Evolutionary conservation across 1,140 invertebrate species (phyloP), one percentile per base, ranked within the genome.

Genomic region (Habropoda laboriosa): DNA sequence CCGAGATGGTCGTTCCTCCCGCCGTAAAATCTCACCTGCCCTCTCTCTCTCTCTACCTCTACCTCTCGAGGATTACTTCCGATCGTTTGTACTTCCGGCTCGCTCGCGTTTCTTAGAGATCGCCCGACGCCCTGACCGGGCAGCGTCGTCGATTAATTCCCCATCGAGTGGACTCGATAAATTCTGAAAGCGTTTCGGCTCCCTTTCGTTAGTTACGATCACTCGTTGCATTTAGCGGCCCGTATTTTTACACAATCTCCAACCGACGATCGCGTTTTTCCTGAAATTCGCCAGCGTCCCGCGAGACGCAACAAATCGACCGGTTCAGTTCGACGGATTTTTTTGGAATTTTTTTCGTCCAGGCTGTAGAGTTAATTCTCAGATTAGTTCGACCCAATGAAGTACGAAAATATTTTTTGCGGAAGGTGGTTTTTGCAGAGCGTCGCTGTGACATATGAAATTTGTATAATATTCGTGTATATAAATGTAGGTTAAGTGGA

Each of bases 61-160:
- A n/a, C 4, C 30, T 2, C 6, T 24, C 49, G 60, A 30, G 70
- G 63, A 85, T 84, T 84, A 85, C 68, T 76, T 61, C 51, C 71
- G 71, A 84, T 80, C 70, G 82, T 63, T 77, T 73, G 66, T 84
- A 55, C 61, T 72, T 55, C 42, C 24, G 27, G n/a, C 24, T 80
- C 40, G n/a, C 38, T 47, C 55, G 55, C 38, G 61, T 83, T 67
- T 63, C 49, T 58, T 72, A 27, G 40, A 70, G 51, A 71, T 60
- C 57, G 45, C 21, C n/a, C n/a, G 16, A 40, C 35, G 18, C 57
- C 38, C 66, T n/a, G 42, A 68, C 3, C 63, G 24, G 6, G 24
- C 35, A 38, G n/a, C 24, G 40, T 68, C 58, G 42, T 51, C 79
- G 64, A 78, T 83, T 71, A 49, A 78, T 60, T 73, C 64, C 55